Evolutionary conservation across 2,888 invertebrate species (phyloP).

Genomic region (Sinhomidia bicolor): DNA sequence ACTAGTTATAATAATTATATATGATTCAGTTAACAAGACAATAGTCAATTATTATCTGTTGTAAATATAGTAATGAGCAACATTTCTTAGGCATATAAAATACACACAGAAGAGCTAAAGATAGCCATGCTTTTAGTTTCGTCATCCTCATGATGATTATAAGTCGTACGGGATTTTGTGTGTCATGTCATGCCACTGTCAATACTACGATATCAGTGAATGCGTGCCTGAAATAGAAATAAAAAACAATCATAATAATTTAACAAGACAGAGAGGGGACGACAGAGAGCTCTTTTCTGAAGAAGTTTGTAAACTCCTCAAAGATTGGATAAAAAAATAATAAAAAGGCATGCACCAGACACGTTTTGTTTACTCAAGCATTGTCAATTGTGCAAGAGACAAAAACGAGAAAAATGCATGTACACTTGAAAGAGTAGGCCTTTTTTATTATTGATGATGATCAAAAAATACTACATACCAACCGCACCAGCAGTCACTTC

Average conservation of each 20-base stretch:
- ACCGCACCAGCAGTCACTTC: background rate
- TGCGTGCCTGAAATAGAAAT: constrained; percentile 62
- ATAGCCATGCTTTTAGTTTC: background rate
- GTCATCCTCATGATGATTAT: constrained; percentile 23
- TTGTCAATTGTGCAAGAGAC: constrained; percentile 64
- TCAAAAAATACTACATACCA: constrained; percentile 33
- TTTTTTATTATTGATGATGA: constrained; percentile 40
- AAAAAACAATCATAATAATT: constrained; percentile 41
- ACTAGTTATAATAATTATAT: too few relatives aligned
- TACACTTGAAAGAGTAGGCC: background rate
- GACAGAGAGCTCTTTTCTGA: background rate
- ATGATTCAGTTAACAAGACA: too few relatives aligned
- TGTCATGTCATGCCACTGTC: constrained; percentile 12
- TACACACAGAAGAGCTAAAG: constrained; percentile 24
- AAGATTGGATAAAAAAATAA: constrained; percentile 56
- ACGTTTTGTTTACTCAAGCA: constrained; percentile 70
- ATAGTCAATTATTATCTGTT: too few relatives aligned
- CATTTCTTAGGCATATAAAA: background rate
- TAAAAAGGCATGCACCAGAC: constrained; percentile 60
- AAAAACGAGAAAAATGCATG: constrained; percentile 43
- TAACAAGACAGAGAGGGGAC: background rate
- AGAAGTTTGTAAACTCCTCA: constrained; percentile 39
- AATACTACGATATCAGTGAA: constrained; percentile 12
- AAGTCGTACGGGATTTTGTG: constrained; percentile 36
- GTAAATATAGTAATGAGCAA: too few relatives aligned